Percentiles rank a stretch among this genome's conserved stretches.
Conservation (phyloP, 1,140 invertebrate species). For the Tenebrio molitor region DNA sequence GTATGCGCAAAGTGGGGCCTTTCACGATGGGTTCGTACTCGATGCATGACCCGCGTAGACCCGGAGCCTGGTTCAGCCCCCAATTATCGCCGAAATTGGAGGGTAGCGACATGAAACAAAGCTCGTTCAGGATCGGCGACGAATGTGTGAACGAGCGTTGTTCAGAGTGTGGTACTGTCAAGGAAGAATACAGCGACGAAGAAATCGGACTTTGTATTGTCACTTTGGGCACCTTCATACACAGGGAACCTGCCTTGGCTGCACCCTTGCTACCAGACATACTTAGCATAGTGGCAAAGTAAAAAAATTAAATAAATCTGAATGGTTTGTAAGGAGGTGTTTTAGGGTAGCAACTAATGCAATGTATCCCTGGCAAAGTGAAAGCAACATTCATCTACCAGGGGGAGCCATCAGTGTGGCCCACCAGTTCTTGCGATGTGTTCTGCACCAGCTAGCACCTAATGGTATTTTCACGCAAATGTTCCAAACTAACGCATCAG, state of each 20-base stretch:
- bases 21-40: slow-evolving; percentile 67
- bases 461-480: slow-evolving; percentile 97
- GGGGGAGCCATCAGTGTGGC: slow-evolving; percentile 93
- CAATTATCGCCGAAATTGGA: slow-evolving; percentile 60
- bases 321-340: slow-evolving; percentile 42
- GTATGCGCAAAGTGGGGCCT: slow-evolving; percentile 67
- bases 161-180: slow-evolving; percentile 83
- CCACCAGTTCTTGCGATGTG: slow-evolving; percentile 96
- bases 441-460: slow-evolving; percentile 95
- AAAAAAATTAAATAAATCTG: slow-evolving; percentile 42
- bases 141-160: slow-evolving; percentile 80
- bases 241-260: slow-evolving; percentile 93
- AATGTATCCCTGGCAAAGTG: slow-evolving; percentile 92
- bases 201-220: slow-evolving; percentile 96
- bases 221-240: slow-evolving; percentile 94
- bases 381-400: slow-evolving; percentile 88
- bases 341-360: slow-evolving; percentile 79
- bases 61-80: slow-evolving; percentile 63
- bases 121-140: slow-evolving; percentile 77
- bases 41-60: slow-evolving; percentile 66
- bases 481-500: slow-evolving; percentile 90
- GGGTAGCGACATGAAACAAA: slow-evolving; percentile 71
- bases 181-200: slow-evolving; percentile 97
- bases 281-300: slow-evolving; percentile 89
- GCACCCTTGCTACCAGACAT: slow-evolving; percentile 94